Evolutionary conservation across 2,797 vertebrate species (phyloP).

Genomic region (Pampus argenteus): DNA sequence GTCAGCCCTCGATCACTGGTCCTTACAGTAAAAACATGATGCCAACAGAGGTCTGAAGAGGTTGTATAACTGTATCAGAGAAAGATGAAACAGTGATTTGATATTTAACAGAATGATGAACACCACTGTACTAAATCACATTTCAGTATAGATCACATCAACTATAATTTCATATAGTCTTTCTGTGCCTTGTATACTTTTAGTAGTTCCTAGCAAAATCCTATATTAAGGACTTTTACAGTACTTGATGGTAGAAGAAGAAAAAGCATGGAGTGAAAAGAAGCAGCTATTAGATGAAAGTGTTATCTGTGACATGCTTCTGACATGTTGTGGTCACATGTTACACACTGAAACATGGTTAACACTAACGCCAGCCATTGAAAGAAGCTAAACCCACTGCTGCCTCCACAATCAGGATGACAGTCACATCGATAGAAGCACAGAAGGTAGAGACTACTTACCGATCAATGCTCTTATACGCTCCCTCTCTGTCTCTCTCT

Average conservation of each 20-base stretch:
- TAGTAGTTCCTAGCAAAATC: neutral
- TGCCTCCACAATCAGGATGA: neutral
- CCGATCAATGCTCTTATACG: neutral
- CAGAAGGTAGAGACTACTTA: neutral
- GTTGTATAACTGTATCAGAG: no score
- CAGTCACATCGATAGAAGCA: neutral
- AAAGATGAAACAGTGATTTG: no score
- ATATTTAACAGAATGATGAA: neutral
- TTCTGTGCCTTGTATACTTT: no score
- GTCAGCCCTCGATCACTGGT: no score
- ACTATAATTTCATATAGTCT: no score
- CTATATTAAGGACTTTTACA: neutral
- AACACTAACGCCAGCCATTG: neutral
- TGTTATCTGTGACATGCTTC: slow-evolving; percentile 25
- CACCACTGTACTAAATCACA: neutral
- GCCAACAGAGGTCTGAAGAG: no score
- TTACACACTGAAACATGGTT: neutral
- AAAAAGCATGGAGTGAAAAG: neutral
- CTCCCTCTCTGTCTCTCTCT: neutral
- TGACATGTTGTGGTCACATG: neutral
- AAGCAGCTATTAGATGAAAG: slow-evolving; percentile 20
- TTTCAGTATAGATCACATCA: neutral
- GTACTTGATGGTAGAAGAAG: neutral
- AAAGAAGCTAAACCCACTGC: neutral
- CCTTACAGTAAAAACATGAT: no score